Percentiles rank a stretch among this genome's conserved stretches.
These are phyloP conservation scores for Lateolabrax maculatus DNA, from an alignment of 2,797 vertebrate genomes.

Conservation along the genomic window DNA sequence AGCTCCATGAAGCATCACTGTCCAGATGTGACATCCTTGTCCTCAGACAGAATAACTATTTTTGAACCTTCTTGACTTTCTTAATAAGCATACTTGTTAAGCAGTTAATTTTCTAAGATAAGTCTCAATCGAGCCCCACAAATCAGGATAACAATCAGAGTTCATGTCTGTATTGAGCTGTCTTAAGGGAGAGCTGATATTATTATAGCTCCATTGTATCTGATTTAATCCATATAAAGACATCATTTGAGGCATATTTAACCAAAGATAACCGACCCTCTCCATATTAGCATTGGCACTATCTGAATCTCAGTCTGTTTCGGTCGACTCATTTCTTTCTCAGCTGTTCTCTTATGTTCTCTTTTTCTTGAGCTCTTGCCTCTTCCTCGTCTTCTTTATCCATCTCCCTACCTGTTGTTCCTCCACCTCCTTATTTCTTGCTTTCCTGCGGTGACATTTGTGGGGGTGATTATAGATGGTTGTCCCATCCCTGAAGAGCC, in stretches of 20 bases:
- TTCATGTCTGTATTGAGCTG: slow-evolving; percentile 41
- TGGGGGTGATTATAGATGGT: slow-evolving; percentile 65
- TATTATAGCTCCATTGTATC: slow-evolving; percentile 34
- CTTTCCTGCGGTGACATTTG: slow-evolving; percentile 71
- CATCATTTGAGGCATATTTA: slow-evolving; percentile 33
- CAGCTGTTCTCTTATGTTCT: background rate
- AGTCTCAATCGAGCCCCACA: slow-evolving; percentile 19
- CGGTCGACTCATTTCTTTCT: slow-evolving; percentile 9
- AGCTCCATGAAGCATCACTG: slow-evolving; percentile 19
- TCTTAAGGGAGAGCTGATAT: slow-evolving; percentile 31
- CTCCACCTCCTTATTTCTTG: slow-evolving; percentile 32
- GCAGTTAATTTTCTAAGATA: slow-evolving; percentile 34
- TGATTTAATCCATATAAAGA: slow-evolving; percentile 46
- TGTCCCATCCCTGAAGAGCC: slow-evolving; percentile 64
- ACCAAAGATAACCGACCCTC: slow-evolving; percentile 16
- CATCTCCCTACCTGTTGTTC: slow-evolving; percentile 42
- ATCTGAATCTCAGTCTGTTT: slow-evolving; percentile 26
- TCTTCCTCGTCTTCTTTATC: slow-evolving; percentile 3
- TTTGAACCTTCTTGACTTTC: slow-evolving; percentile 32
- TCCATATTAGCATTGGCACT: slow-evolving; percentile 20
- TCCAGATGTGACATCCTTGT: slow-evolving; percentile 26
- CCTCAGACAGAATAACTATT: slow-evolving; percentile 23
- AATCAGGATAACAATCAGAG: slow-evolving; percentile 46
- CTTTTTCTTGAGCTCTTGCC: background rate
- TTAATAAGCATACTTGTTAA: slow-evolving; percentile 44